Percentiles rank a stretch among this genome's conserved stretches.
These are phyloP conservation scores for Vanessa cardui DNA, from an alignment of 2,888 invertebrate species.

Conservation along the genomic window DNA sequence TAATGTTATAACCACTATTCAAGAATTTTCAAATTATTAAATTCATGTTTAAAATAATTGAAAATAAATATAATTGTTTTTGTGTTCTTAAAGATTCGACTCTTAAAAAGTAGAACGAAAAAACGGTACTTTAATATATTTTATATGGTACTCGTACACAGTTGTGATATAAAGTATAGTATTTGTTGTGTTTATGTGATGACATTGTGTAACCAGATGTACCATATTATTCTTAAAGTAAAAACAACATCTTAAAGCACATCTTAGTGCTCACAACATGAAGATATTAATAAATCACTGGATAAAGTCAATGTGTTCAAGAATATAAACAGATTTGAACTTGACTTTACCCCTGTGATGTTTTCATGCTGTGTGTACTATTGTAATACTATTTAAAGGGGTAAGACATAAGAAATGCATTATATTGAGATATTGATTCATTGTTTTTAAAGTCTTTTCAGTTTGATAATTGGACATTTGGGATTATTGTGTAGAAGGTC, in stretches of 20 bases:
- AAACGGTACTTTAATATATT: background rate
- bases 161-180: no score
- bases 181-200: background rate
- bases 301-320: conserved; percentile 10
- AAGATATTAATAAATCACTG: conserved; percentile 1
- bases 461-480: background rate
- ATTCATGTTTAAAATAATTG: background rate
- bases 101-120: background rate
- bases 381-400: conserved; percentile 27
- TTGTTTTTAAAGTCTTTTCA: background rate
- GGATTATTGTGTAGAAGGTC: background rate
- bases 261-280: conserved; percentile 49
- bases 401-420: background rate
- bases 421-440: background rate
- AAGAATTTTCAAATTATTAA: background rate
- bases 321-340: conserved; percentile 4
- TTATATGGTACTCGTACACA: no score
- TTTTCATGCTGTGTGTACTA: conserved; percentile 59
- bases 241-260: conserved; percentile 12
- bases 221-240: background rate
- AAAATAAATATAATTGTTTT: background rate
- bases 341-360: conserved; percentile 12
- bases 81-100: background rate
- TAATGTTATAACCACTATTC: background rate
- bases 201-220: background rate